A percentile compares a stretch with the other conserved stretches of the same genome.
These are phyloP conservation scores for Triplophysa siluroides DNA, from an alignment of 2,113 vertebrate genomes.

Conservation along the genomic window DNA sequence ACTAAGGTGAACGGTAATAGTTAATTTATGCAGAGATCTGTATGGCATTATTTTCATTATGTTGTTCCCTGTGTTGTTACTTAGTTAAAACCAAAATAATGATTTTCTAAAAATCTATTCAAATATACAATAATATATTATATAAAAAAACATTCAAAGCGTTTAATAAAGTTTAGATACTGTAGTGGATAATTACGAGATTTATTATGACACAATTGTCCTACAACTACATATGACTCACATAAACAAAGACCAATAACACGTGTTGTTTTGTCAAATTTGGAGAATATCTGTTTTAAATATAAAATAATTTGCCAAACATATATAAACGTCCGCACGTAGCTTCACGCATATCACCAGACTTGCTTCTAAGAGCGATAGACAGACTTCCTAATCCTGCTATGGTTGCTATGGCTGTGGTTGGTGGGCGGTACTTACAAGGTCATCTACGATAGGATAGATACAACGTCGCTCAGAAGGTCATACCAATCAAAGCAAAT, in stretches of 20 bases:
- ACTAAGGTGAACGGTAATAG: background rate
- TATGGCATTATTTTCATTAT: too few species aligned
- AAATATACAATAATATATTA: too few species aligned
- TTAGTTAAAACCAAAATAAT: too few species aligned
- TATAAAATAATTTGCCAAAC: background rate
- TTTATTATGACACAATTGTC: background rate
- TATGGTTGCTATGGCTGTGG: slow-evolving; percentile 15
- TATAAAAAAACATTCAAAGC: background rate
- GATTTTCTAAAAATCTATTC: too few species aligned
- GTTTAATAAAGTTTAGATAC: too few species aligned
- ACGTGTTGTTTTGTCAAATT: background rate
- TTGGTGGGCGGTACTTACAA: background rate
- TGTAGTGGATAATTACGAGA: background rate
- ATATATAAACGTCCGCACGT: background rate
- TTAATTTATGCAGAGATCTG: too few species aligned
- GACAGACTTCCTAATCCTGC: slow-evolving; percentile 6
- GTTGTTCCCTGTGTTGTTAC: too few species aligned
- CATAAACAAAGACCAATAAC: background rate
- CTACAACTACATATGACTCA: background rate
- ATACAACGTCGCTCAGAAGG: background rate
- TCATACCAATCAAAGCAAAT: background rate
- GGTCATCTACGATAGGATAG: background rate
- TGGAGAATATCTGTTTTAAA: background rate
- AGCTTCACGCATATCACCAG: background rate
- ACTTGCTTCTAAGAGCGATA: background rate